phyloP scores from a whole-genome alignment of 2,888 invertebrate genomes.

The Stenolophus ochropezus region DNA sequence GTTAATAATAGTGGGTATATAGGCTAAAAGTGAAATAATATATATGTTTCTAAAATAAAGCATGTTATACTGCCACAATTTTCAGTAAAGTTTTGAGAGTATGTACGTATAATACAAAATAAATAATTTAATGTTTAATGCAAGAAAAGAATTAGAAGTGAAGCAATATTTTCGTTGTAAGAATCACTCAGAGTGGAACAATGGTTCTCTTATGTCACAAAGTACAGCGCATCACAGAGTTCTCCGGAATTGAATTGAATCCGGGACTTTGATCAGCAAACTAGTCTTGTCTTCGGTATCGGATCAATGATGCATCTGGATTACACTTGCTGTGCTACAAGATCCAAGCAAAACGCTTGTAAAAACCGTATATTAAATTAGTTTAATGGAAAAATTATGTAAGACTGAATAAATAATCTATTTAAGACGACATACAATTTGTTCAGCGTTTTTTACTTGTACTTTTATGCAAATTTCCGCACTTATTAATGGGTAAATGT shows the following conservation, averaged over 20 bases:
- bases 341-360: not conserved
- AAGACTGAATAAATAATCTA: slow-evolving; percentile 29
- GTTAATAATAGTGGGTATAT: no score
- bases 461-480: slow-evolving; percentile 28
- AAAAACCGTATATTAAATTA: slow-evolving; percentile 32
- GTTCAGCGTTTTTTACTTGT: slow-evolving; percentile 28
- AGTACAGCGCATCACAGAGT: not conserved
- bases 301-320: slow-evolving; percentile 14
- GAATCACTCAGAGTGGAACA: no score
- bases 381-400: slow-evolving; percentile 41
- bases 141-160: no score
- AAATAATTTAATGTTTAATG: no score
- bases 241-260: not conserved
- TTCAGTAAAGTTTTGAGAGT: no score
- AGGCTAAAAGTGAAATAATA: no score
- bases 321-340: not conserved
- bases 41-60: no score
- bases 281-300: not conserved
- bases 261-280: not conserved
- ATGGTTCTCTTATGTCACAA: not conserved
- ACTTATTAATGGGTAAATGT: slow-evolving; percentile 30
- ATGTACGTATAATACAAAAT: no score
- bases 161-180: no score
- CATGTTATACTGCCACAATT: no score
- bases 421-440: slow-evolving; percentile 37